These are phyloP conservation scores for Monodelphis domestica DNA, from an alignment of 2,797 vertebrate species.

Conservation along the genomic window DNA sequence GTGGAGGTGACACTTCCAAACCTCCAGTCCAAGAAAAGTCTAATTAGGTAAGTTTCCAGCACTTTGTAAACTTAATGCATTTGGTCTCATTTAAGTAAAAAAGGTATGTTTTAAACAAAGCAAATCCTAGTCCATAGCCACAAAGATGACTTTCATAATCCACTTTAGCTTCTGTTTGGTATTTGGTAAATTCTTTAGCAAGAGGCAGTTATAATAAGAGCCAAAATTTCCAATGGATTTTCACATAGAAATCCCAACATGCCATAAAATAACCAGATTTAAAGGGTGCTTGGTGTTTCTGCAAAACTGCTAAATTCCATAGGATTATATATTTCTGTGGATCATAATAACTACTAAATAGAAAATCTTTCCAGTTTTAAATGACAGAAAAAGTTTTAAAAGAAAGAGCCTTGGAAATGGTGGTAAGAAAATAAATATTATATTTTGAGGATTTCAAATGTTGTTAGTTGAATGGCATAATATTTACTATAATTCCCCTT, in stretches of 20 bases:
- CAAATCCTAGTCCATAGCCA: conserved; percentile 56
- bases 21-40: conserved; percentile 54
- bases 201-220: conserved; percentile 55
- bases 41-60: conserved; percentile 62
- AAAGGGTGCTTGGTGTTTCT: conserved; percentile 70
- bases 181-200: conserved; percentile 57
- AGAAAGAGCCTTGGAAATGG: conserved; percentile 57
- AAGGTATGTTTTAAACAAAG: conserved; percentile 61
- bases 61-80: conserved; percentile 1
- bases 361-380: conserved; percentile 67
- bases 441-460: neutral
- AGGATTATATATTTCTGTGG: conserved; percentile 58
- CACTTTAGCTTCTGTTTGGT: conserved; percentile 61
- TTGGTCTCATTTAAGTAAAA: conserved; percentile 72
- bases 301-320: conserved; percentile 65
- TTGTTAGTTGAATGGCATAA: neutral
- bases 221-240: conserved; percentile 60
- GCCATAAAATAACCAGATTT: conserved; percentile 63
- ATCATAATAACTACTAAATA: conserved; percentile 59
- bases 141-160: conserved; percentile 67
- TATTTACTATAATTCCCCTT: neutral
- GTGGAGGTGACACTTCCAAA: conserved; percentile 69
- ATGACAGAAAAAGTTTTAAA: conserved; percentile 47
- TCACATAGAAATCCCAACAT: conserved; percentile 54
- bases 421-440: conserved; percentile 44